Evolutionary conservation across 2,888 invertebrate genomes (phyloP), one percentile per base, ranked within the genome.

Genomic region (Tenthredo scrophulariae): DNA sequence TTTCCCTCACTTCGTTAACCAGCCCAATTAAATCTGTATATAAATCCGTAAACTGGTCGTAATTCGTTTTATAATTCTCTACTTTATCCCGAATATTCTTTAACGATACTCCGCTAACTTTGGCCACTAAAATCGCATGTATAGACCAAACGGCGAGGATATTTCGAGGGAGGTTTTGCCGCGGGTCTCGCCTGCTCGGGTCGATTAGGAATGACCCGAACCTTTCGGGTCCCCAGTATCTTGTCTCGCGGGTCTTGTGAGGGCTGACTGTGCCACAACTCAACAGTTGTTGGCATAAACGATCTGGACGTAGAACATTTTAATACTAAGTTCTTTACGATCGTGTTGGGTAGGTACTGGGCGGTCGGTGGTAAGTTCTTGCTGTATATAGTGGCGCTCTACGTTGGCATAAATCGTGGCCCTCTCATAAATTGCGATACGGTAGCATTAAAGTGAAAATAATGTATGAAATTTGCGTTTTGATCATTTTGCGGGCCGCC

Each of bases 401-500:
- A 89, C 89, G 90, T 87, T 89, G 90, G 91, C 91, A 92, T 92
- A 92, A 92, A 92, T 92, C 91, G 90, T 87, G 90, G 89, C 91
- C 90, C 92, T 90, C 89, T 89, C 92, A 91, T 92, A 92, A 92
- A 92, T 92, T 92, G 91, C 91, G 91, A 92, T 92, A 92, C 92
- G 91, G 92, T 92, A 92, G 92, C 92, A 91, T 92, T 92, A 92
- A 92, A 92, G 92, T 92, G 92, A 92, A 92, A 92, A 92, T 92
- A 92, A 92, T 92, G 91, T 92, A 92, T 92, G 92, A 92, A 92
- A 92, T 92, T 92, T 92, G 91, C 91, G 91, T 92, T 92, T 92
- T 92, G 92, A 92, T 92, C 91, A 92, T 92, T 92, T 92, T 92
- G 91, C 90, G 89, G 91, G 92, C 92, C 92, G 91, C 90, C 90